These are phyloP conservation scores for Hemaris fuciformis DNA, from an alignment of 2,888 invertebrate species.

Conservation along the genomic window DNA sequence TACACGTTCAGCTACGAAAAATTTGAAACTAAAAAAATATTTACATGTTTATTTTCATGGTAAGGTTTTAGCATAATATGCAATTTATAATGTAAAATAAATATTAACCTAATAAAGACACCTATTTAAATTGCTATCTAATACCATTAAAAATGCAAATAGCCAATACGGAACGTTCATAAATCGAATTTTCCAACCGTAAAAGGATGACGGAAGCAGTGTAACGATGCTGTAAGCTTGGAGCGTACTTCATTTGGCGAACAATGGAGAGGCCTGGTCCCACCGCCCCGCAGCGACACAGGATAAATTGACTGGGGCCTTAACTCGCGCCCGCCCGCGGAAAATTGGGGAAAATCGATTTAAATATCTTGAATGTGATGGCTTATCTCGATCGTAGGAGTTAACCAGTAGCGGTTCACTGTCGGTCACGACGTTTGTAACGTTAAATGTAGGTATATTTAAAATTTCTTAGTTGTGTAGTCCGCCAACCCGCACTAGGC, in stretches of 20 bases:
- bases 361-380: slow-evolving; percentile 79
- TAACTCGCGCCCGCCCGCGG: slow-evolving; percentile 72
- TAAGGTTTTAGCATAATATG: too few relatives aligned
- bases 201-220: slow-evolving; percentile 61
- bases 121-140: neutral
- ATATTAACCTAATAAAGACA: neutral
- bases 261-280: slow-evolving; percentile 66
- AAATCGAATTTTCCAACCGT: slow-evolving; percentile 38
- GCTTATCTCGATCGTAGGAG: slow-evolving; percentile 70
- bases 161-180: slow-evolving; percentile 17
- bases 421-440: slow-evolving; percentile 1
- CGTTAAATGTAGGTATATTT: too few relatives aligned
- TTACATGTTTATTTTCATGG: too few relatives aligned
- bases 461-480: too few relatives aligned
- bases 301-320: slow-evolving; percentile 77
- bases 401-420: slow-evolving; percentile 45
- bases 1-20: too few relatives aligned
- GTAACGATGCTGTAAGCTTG: slow-evolving; percentile 65
- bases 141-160: slow-evolving; percentile 24
- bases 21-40: too few relatives aligned
- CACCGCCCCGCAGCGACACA: slow-evolving; percentile 64
- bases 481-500: too few relatives aligned
- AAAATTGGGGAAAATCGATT: slow-evolving; percentile 81
- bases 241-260: slow-evolving; percentile 76
- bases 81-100: neutral